Conservation (phyloP, 2,888 invertebrate genomes). For the Thera obeliscata region DNA sequence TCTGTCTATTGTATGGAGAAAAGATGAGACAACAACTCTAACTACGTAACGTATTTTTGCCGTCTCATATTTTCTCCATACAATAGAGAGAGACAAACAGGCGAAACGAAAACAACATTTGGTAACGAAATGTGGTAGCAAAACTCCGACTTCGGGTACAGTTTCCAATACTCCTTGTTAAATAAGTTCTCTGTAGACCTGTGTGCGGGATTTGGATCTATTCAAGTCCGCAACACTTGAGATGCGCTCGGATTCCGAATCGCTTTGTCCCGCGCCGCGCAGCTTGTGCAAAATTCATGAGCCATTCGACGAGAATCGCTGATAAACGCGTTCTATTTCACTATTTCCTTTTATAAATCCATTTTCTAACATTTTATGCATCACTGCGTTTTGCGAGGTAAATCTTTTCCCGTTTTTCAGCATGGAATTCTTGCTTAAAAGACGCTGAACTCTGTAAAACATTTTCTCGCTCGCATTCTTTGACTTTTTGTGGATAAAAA, state of each 20-base stretch:
- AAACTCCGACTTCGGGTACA: constrained; percentile 2
- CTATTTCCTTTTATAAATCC: neutral
- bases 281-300: constrained; percentile 9
- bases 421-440: too few relatives aligned
- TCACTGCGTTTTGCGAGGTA: neutral
- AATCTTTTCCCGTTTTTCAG: neutral
- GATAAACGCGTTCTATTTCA: constrained; percentile 1
- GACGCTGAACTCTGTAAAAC: too few relatives aligned
- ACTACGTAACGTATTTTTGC: too few relatives aligned
- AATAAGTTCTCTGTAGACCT: constrained; percentile 5
- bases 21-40: too few relatives aligned
- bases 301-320: neutral
- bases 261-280: constrained; percentile 8
- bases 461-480: too few relatives aligned
- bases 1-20: too few relatives aligned
- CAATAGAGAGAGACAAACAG: too few relatives aligned
- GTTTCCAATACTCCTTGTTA: neutral
- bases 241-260: constrained; percentile 1
- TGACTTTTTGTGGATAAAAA: too few relatives aligned
- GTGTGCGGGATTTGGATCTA: constrained; percentile 3
- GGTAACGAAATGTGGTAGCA: neutral
- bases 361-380: neutral
- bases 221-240: neutral
- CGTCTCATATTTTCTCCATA: too few relatives aligned
- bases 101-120: too few relatives aligned